These are phyloP conservation scores for Prionchulus punctatus DNA, from an alignment of 2,888 invertebrate species.

Conservation along the genomic window DNA sequence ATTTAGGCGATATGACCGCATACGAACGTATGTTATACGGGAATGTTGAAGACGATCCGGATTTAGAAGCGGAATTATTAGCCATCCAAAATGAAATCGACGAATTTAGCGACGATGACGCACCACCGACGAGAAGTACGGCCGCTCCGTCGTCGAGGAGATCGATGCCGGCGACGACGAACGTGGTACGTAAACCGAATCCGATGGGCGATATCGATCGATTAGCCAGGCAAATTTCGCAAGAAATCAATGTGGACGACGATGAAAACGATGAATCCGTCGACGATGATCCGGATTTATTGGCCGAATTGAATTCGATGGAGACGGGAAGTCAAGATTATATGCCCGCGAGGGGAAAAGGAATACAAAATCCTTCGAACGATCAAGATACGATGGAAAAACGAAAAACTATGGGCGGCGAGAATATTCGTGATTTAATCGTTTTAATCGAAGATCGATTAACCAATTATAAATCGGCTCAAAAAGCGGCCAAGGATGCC, in stretches of 20 bases:
- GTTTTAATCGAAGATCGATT: neutral
- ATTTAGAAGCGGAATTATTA: conserved; percentile 12
- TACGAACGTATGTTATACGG: conserved; percentile 12
- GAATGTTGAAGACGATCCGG: conserved; percentile 13
- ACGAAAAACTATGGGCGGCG: no score
- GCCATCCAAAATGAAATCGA: conserved; percentile 4
- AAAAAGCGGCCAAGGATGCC: conserved; percentile 39
- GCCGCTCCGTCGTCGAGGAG: neutral
- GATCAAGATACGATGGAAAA: no score
- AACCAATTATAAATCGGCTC: neutral
- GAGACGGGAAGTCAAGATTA: neutral
- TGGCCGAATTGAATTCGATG: conserved; percentile 5
- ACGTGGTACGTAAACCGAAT: neutral
- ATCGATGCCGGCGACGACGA: conserved; percentile 1
- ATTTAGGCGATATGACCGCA: conserved; percentile 6
- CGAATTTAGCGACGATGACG: neutral
- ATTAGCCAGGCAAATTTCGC: conserved; percentile 6
- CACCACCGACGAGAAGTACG: neutral
- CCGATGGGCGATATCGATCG: neutral
- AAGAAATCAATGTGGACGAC: conserved; percentile 10
- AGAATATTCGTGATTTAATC: neutral
- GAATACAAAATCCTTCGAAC: no score
- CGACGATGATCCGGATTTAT: conserved; percentile 12
- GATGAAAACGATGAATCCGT: conserved; percentile 9
- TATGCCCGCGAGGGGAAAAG: neutral